Evolutionary conservation across 1,140 invertebrate species (phyloP).

Genomic region (Hypothenemus hampei): DNA sequence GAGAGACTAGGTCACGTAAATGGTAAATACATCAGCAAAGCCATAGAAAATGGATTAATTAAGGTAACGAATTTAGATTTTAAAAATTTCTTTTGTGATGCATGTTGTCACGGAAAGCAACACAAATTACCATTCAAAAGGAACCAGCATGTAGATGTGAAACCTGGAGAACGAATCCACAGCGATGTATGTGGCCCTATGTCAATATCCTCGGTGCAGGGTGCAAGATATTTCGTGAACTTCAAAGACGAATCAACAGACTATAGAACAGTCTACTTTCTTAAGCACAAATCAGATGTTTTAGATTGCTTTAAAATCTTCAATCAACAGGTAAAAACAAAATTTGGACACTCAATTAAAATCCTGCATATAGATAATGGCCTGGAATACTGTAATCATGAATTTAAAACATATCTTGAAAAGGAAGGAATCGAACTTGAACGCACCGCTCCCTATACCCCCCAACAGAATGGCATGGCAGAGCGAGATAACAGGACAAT

Average conservation of each 20-base stretch:
- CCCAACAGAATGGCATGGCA: constrained; percentile 43
- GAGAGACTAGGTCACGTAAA: constrained; percentile 45
- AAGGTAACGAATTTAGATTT: constrained; percentile 28
- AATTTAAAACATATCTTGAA: constrained; percentile 21
- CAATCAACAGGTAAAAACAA: constrained; percentile 40
- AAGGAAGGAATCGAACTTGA: constrained; percentile 31
- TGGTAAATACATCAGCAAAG: constrained; percentile 37
- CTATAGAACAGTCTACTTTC: background rate
- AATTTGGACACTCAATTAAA: constrained; percentile 5
- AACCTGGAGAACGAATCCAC: constrained; percentile 34
- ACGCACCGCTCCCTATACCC: constrained; percentile 36
- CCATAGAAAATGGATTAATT: constrained; percentile 31
- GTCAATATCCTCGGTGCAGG: background rate
- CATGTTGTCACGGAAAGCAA: constrained; percentile 44
- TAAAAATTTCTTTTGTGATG: constrained; percentile 39
- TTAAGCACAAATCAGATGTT: background rate
- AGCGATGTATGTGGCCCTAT: background rate
- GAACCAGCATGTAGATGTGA: constrained; percentile 25
- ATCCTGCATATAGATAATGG: background rate
- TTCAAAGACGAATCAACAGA: background rate
- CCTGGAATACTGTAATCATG: background rate
- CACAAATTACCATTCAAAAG: constrained; percentile 38
- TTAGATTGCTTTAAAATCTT: background rate
- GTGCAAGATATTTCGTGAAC: background rate
- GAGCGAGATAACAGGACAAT: constrained; percentile 46